These are phyloP conservation scores for Perca flavescens DNA, from an alignment of 2,113 vertebrate species.

Conservation along the genomic window DNA sequence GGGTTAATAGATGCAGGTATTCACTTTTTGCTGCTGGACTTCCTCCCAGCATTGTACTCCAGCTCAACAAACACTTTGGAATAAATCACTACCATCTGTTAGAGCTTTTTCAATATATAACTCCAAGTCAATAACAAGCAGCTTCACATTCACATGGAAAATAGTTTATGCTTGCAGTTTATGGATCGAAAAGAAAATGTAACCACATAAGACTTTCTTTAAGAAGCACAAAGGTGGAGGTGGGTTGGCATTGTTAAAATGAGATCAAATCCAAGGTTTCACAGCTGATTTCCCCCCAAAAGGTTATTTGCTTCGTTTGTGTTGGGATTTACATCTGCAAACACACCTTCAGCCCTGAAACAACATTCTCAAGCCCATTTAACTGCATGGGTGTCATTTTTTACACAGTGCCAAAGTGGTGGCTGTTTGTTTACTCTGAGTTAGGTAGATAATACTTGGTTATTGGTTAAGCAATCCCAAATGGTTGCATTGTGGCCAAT, in stretches of 20 bases:
- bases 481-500: background rate
- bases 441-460: background rate
- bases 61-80: slow-evolving; percentile 71
- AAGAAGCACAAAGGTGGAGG: background rate
- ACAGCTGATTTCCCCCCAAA: slow-evolving; percentile 67
- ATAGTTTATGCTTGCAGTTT: background rate
- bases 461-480: slow-evolving; percentile 6
- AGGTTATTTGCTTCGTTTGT: slow-evolving; percentile 71
- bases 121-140: slow-evolving; percentile 16
- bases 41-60: slow-evolving; percentile 67
- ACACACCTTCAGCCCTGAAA: slow-evolving; percentile 78
- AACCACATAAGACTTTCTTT: slow-evolving; percentile 1
- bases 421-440: slow-evolving; percentile 55
- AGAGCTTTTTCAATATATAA: slow-evolving; percentile 52
- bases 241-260: background rate
- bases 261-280: slow-evolving; percentile 43
- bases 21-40: slow-evolving; percentile 60
- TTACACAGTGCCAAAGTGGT: slow-evolving; percentile 76
- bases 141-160: slow-evolving; percentile 11
- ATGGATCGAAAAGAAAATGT: background rate
- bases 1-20: slow-evolving; percentile 60
- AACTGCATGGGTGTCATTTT: slow-evolving; percentile 65
- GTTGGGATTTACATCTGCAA: slow-evolving; percentile 72
- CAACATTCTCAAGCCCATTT: slow-evolving; percentile 73
- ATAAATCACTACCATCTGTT: slow-evolving; percentile 80